Evolutionary conservation across 1,140 invertebrate species (phyloP).

Genomic region (Cephus cinctus): DNA sequence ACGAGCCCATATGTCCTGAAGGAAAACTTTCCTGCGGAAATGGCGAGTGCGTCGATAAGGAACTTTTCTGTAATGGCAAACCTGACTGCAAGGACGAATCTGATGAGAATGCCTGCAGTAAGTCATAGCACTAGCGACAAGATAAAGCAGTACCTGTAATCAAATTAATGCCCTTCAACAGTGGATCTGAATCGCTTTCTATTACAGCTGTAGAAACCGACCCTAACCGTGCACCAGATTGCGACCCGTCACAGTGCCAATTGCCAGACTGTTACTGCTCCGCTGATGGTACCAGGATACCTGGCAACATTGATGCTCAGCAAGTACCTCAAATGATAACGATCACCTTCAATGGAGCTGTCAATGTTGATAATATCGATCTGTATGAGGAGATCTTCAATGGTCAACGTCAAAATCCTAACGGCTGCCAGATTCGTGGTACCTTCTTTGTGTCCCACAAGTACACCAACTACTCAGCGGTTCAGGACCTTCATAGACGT

Average conservation of each 20-base stretch:
- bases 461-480: conserved; percentile 92
- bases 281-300: conserved; percentile 87
- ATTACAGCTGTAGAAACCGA: conserved; percentile 79
- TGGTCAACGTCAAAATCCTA: conserved; percentile 82
- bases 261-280: conserved; percentile 94
- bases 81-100: conserved; percentile 91
- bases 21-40: conserved; percentile 87
- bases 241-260: conserved; percentile 83
- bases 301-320: conserved; percentile 75
- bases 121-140: conserved; percentile 53
- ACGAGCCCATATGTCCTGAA: conserved; percentile 85
- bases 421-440: conserved; percentile 89
- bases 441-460: conserved; percentile 97
- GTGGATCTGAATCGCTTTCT: conserved; percentile 4
- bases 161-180: conserved; percentile 6
- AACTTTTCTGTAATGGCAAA: conserved; percentile 90
- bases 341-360: conserved; percentile 90
- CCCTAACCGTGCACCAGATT: conserved; percentile 86
- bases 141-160: background rate
- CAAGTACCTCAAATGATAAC: conserved; percentile 94
- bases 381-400: conserved; percentile 89
- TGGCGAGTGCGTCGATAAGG: conserved; percentile 86
- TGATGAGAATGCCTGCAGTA: conserved; percentile 93
- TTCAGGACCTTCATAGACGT: conserved; percentile 86
- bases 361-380: conserved; percentile 93